phyloP scores from a whole-genome alignment of 2,888 invertebrate genomes.

The Cataglyphis cursor region DNA sequence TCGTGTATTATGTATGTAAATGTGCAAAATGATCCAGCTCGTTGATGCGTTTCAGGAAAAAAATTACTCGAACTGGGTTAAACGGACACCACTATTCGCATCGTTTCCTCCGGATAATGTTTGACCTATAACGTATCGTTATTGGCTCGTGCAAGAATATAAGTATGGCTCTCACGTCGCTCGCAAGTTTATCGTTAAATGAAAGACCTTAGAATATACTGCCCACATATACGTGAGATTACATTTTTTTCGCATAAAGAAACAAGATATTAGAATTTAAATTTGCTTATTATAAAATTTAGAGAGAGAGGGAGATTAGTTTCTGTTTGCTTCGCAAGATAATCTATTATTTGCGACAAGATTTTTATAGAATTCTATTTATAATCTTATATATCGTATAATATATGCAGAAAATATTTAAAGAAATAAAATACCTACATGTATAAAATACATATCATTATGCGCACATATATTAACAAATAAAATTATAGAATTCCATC shows the following conservation, averaged over 20 bases:
- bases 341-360: not conserved
- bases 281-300: not conserved
- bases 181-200: not conserved
- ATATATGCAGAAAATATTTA: not conserved
- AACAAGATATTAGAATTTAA: not conserved
- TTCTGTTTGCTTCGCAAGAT: not conserved
- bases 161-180: not conserved
- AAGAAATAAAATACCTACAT: not conserved
- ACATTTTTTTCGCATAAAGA: not conserved
- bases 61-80: constrained; percentile 52
- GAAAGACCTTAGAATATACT: not conserved
- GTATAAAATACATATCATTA: not conserved
- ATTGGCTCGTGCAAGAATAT: constrained; percentile 11
- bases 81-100: constrained; percentile 47
- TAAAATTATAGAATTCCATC: not conserved
- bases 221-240: not conserved
- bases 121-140: constrained; percentile 37
- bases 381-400: not conserved
- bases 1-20: constrained; percentile 12
- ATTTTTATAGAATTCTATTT: not conserved
- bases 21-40: constrained; percentile 34
- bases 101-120: constrained; percentile 8
- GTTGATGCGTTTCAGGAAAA: constrained; percentile 48
- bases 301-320: not conserved
- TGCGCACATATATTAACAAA: not conserved